phyloP scores from a whole-genome alignment of 1,140 invertebrate genomes.

The Zaprionus ghesquierei region DNA sequence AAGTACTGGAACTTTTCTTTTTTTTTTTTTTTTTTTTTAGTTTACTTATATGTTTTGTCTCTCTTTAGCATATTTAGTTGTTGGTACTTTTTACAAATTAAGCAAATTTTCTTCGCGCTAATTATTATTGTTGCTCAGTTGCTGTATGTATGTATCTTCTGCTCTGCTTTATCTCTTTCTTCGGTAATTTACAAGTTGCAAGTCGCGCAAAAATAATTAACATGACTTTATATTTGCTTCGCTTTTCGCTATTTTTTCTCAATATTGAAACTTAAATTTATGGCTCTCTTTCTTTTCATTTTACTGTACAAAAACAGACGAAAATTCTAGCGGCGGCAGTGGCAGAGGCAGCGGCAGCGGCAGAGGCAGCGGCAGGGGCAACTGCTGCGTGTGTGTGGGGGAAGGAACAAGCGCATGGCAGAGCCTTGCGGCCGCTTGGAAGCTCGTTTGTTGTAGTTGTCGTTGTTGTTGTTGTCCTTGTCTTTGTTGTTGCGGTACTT shows the following conservation, averaged over 20 bases:
- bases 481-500: conserved; percentile 24
- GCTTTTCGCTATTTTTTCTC: conserved; percentile 29
- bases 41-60: conserved; percentile 50
- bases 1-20: conserved; percentile 80
- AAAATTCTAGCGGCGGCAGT: conserved; percentile 50
- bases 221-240: conserved; percentile 58
- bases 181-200: conserved; percentile 76
- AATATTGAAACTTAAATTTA: conserved; percentile 69
- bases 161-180: conserved; percentile 23
- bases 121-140: conserved; percentile 80
- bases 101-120: conserved; percentile 72
- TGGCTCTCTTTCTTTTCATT: conserved; percentile 47
- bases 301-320: conserved; percentile 74
- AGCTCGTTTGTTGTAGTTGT: conserved; percentile 66
- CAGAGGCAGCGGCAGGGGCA: conserved; percentile 12
- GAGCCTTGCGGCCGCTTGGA: conserved; percentile 60
- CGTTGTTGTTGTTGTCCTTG: conserved; percentile 34
- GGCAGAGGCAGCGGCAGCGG: conserved; percentile 7
- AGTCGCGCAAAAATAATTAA: conserved; percentile 54
- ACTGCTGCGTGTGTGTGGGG: background rate
- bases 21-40: conserved; percentile 40
- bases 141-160: conserved; percentile 49
- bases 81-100: conserved; percentile 81
- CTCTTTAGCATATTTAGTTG: conserved; percentile 59
- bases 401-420: background rate